phyloP scores from a whole-genome alignment of 2,797 vertebrate species.

The Chelmon rostratus region DNA sequence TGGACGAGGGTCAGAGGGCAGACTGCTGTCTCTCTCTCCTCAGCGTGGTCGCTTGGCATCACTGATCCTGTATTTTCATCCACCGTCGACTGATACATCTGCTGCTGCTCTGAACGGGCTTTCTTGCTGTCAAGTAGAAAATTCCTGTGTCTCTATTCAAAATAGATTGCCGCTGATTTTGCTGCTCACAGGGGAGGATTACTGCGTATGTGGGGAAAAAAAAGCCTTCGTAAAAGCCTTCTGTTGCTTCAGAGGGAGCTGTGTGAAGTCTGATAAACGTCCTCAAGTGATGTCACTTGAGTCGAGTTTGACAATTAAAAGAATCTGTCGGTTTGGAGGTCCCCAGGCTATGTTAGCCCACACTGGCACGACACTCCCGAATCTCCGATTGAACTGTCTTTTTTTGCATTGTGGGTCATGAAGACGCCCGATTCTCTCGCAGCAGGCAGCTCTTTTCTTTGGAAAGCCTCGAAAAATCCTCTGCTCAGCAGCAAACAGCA shows the following conservation, averaged over 20 bases:
- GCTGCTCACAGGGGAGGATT: not conserved
- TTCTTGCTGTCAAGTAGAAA: not conserved
- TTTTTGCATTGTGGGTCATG: too few relatives aligned
- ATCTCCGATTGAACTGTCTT: too few relatives aligned
- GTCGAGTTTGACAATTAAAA: not conserved
- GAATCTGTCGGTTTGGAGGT: not conserved
- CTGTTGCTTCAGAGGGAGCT: too few relatives aligned
- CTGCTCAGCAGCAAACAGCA: not conserved
- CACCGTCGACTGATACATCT: not conserved
- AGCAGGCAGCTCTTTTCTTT: not conserved
- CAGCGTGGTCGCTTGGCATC: constrained; percentile 53
- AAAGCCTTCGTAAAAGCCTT: too few relatives aligned
- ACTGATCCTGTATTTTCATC: not conserved
- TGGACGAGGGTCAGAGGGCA: constrained; percentile 64
- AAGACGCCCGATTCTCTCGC: too few relatives aligned
- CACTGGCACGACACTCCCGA: too few relatives aligned
- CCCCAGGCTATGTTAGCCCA: too few relatives aligned
- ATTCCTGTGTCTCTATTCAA: too few relatives aligned
- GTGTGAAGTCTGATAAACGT: too few relatives aligned
- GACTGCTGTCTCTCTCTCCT: constrained; percentile 48
- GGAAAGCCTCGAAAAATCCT: too few relatives aligned
- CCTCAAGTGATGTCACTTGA: too few relatives aligned
- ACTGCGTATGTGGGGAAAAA: too few relatives aligned
- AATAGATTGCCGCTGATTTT: not conserved
- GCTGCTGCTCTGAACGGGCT: not conserved